Evolutionary conservation across 1,140 invertebrate species (phyloP), one percentile per base, ranked within the genome.

Genomic region (Sitodiplosis mosellana): DNA sequence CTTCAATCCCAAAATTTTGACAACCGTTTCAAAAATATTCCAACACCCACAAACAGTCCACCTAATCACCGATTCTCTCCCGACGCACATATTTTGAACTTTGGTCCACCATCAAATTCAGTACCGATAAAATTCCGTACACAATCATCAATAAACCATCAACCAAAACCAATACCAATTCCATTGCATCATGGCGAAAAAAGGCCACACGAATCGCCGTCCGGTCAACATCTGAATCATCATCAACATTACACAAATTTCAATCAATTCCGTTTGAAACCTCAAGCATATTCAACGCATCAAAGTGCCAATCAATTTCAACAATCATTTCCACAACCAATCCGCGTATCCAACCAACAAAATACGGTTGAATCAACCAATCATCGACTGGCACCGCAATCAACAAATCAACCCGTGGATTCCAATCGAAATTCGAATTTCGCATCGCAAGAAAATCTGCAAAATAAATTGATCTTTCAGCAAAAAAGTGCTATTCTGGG

Each of bases 261-360:
- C 48, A 63, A 64, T 46, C 69, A 69, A 37, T 66, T 55, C 63
- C 48, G 66, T 60, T 57, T 68, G 61, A 49, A 68, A 64, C 52
- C 63, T 61, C 57, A 64, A 59, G 51, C 52, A 12, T 47, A 56
- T 66, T 5, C 27, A 27, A 27, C 10, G 3, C 27, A 27, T 27
- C 27, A 27, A 27, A 27, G 27, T 10, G 34, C 53, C 60, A n/a
- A n/a, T 43, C 58, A 59, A 21, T 53, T 56, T 7, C 58, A 57
- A 48, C 54, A 57, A 48, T 52, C 53, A 18, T 54, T 52, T 34
- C 54, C 55, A n/a, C 55, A 59, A 15, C 54, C 56, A 45, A 51
- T 58, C 48, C 52, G 45, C 41, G 52, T 33, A 61, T 55, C 45
- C 54, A 58, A 48, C 49, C 48, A n/a, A n/a, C n/a, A 10, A 54